Evolutionary conservation across 2,113 vertebrate genomes (phyloP).

Genomic region (Camelus bactrianus): DNA sequence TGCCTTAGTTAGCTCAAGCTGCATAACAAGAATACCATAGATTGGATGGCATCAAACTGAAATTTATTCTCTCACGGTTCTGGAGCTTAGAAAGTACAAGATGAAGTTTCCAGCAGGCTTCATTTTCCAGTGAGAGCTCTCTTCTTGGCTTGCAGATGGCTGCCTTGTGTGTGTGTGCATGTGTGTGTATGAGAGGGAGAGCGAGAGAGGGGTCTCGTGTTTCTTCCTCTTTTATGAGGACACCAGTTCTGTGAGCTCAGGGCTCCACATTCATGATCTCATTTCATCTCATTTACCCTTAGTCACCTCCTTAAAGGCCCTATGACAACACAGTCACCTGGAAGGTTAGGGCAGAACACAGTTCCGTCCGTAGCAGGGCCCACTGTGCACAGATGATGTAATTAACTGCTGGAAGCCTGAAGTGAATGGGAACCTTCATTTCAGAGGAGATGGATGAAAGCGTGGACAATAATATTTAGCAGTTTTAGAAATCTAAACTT

Average conservation of each 20-base stretch:
- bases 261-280: background rate
- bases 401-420: background rate
- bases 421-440: background rate
- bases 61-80: background rate
- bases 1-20: background rate
- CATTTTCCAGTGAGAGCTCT: too few relatives aligned
- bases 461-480: background rate
- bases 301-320: background rate
- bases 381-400: background rate
- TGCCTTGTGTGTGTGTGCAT: background rate
- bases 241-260: background rate
- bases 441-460: background rate
- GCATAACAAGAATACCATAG: background rate
- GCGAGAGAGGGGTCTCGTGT: rapidly evolving
- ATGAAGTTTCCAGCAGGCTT: background rate
- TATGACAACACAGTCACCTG: background rate
- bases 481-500: background rate
- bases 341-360: background rate
- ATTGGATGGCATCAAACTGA: background rate
- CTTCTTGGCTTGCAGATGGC: background rate
- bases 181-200: background rate
- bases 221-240: background rate
- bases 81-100: background rate
- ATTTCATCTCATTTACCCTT: background rate
- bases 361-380: background rate